Evolutionary conservation across 2,888 invertebrate genomes (phyloP).

Genomic region (Rhodophaea formosa): DNA sequence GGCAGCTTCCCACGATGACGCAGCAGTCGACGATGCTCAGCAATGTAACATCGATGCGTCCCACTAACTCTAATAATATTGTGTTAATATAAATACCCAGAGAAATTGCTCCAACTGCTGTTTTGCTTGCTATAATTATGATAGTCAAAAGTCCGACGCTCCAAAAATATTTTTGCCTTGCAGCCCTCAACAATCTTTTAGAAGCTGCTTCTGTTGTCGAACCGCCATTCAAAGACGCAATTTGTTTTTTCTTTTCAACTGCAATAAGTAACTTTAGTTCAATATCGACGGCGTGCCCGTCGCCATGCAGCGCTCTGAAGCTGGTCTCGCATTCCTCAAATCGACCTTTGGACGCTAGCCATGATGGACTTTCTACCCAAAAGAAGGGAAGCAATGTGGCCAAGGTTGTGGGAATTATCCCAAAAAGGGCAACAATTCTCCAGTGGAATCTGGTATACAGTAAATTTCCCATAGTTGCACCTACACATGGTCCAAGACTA

Average conservation of each 20-base stretch:
- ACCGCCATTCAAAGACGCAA: neutral
- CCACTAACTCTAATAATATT: conserved; percentile 31
- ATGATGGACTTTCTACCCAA: conserved; percentile 37
- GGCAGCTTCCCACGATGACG: conserved; percentile 24
- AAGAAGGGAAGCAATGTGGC: conserved; percentile 31
- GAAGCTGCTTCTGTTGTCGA: neutral
- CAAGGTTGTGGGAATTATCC: conserved; percentile 29
- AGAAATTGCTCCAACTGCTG: conserved; percentile 25
- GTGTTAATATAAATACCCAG: conserved; percentile 28
- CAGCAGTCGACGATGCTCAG: conserved; percentile 19
- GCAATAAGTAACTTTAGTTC: conserved; percentile 30
- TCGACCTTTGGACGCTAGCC: conserved; percentile 38
- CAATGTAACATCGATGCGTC: conserved; percentile 27
- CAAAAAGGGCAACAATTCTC: conserved; percentile 33
- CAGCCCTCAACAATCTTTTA: conserved; percentile 21
- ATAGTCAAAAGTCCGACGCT: conserved; percentile 22
- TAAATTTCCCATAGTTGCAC: conserved; percentile 29
- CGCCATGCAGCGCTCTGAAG: conserved; percentile 31
- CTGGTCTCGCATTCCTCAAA: conserved; percentile 32
- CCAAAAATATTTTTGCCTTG: conserved; percentile 29
- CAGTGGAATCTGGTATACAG: conserved; percentile 33
- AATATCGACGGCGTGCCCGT: conserved; percentile 22
- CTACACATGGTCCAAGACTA: conserved; percentile 27
- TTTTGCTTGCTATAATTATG: conserved; percentile 29
- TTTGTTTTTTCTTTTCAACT: conserved; percentile 26